Percentiles rank a stretch among this genome's conserved stretches.
phyloP scores from a whole-genome alignment of 2,888 invertebrate species.

The Drosophila birchii region DNA sequence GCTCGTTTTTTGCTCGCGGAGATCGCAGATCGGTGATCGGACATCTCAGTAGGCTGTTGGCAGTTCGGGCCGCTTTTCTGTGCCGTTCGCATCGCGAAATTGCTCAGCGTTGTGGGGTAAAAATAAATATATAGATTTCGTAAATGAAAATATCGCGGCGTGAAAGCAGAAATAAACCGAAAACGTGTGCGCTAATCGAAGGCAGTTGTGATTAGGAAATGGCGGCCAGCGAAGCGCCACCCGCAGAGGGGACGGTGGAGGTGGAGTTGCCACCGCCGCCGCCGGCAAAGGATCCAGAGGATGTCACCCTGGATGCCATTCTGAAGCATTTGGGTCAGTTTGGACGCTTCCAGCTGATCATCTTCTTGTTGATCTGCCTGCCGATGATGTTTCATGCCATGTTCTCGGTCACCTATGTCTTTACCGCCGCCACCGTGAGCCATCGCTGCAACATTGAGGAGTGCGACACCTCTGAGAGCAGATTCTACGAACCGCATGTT shows the following conservation, averaged over 20 bases:
- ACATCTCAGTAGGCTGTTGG: constrained; percentile 16
- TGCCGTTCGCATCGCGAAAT: constrained; percentile 63
- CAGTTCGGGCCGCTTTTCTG: constrained; percentile 61
- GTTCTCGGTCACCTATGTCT: constrained; percentile 89
- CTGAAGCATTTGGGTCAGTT: constrained; percentile 86
- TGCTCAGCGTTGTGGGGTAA: constrained; percentile 53
- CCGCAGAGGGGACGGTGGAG: constrained; percentile 24
- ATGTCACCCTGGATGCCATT: constrained; percentile 79
- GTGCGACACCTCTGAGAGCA: constrained; percentile 79
- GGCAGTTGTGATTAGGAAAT: constrained; percentile 42
- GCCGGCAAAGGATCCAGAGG: constrained; percentile 57
- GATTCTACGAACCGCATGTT: constrained; percentile 85
- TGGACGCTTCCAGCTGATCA: constrained; percentile 88
- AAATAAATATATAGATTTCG: constrained; percentile 60
- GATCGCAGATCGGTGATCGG: constrained; percentile 14
- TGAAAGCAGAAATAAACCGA: constrained; percentile 68
- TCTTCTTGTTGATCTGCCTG: constrained; percentile 87
- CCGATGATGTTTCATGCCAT: constrained; percentile 89
- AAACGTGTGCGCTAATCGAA: constrained; percentile 37
- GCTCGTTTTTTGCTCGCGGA: constrained; percentile 28
- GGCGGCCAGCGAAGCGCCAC: constrained; percentile 49
- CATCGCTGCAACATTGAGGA: constrained; percentile 86
- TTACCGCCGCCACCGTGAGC: constrained; percentile 88
- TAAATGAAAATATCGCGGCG: constrained; percentile 31
- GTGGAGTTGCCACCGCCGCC: constrained; percentile 1